These are phyloP conservation scores for Nomada hirtipes DNA, from an alignment of 2,888 invertebrate genomes.

Conservation along the genomic window DNA sequence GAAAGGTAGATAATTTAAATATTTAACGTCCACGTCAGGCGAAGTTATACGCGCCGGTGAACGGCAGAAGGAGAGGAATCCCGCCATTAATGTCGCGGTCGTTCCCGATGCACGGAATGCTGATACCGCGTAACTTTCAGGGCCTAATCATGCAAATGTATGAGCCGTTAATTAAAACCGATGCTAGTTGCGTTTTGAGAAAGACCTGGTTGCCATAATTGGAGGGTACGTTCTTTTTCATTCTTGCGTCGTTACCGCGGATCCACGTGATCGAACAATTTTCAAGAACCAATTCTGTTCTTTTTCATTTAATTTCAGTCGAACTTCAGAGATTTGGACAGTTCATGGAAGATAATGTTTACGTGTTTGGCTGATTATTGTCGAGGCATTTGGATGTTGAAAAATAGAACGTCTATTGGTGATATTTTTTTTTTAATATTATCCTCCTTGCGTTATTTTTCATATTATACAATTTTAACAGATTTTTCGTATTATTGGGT, in stretches of 20 bases:
- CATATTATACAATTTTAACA: no score
- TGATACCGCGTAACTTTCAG: slow-evolving; percentile 64
- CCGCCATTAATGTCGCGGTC: slow-evolving; percentile 62
- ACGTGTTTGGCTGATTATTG: no score
- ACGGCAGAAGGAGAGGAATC: slow-evolving; percentile 47
- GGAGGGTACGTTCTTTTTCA: not conserved
- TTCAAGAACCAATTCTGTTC: not conserved
- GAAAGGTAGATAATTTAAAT: slow-evolving; percentile 57
- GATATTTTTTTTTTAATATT: no score
- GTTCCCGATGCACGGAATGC: slow-evolving; percentile 67
- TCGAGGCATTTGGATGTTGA: no score
- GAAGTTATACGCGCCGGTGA: slow-evolving; percentile 54
- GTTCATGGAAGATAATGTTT: no score
- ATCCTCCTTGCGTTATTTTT: no score
- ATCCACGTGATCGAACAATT: not conserved
- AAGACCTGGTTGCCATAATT: not conserved
- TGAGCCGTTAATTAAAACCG: slow-evolving; percentile 71
- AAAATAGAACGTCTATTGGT: no score
- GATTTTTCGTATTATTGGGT: no score
- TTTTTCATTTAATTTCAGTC: no score
- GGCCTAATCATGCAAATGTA: slow-evolving; percentile 73
- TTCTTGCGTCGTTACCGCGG: not conserved
- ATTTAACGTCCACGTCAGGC: slow-evolving; percentile 57
- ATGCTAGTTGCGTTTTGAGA: slow-evolving; percentile 52
- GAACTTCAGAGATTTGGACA: no score